Base-by-base conservation (phyloP, 2,113 vertebrate species). In the Alectura lathami region DNA sequence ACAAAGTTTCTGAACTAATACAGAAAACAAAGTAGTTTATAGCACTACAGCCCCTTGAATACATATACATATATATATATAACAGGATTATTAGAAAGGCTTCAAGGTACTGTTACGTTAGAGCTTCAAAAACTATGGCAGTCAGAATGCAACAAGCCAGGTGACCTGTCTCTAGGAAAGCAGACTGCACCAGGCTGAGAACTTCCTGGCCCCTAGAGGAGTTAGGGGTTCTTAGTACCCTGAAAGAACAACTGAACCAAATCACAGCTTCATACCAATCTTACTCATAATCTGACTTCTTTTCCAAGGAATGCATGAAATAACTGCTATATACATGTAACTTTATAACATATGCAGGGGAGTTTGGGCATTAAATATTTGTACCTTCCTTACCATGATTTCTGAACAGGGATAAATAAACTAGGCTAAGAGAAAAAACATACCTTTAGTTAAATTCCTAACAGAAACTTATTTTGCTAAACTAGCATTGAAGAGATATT, bases 321-420 rank as follows among this genome's bases (percentile, higher is more conserved):
- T 15, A 54, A 1, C 3, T 57, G n/a, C 51, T 34, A 13, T 11
- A 10, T 60, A 1, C 8, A 14, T 8, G 4, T 22, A 36, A 3
- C 13, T 82, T 88, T 64, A 38, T 17, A 60, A 43, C 2, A 5
- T 5, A 18, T 16, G 3, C 16, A 91, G 12, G 21, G 20, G 9
- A 68, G 20, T 2, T 54, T 63, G 36, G 13, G 34, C 2, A 1
- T 75, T 83, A 80, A 88, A 77, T 64, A 68, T n/a, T 69, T 53
- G 3, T 43, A 59, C 50, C 34, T 82, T n/a, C 14, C 12, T 66
- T 40, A 38, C 9, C 59, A 70, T 45, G 2, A 42, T 51, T 72
- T 72, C 48, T 64, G 47, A 7, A 51, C 27, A 69, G 34, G 53
- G 3, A 47, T 42, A 0, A 75, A 54, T 26, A 75, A 67, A 81